Evolutionary conservation across 1,140 invertebrate genomes (phyloP), one percentile per base, ranked within the genome.

Genomic region (Sitodiplosis mosellana): DNA sequence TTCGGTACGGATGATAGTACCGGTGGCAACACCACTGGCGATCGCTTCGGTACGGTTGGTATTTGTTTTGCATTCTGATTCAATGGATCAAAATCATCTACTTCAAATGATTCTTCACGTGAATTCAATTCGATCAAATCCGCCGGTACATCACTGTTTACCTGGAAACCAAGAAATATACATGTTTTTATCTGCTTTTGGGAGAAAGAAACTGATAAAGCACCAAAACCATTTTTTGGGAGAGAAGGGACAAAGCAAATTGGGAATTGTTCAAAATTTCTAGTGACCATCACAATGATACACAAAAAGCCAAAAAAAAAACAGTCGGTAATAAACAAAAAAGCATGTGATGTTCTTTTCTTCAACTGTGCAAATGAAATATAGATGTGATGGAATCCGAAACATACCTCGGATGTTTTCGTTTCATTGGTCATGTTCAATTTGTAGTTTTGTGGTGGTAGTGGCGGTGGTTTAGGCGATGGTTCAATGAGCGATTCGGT

Each of bases 41-140:
- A 58, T 52, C n/a, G 59, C 51, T 14, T 20, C 19, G 22, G 45
- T 17, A 44, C 22, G 22, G 33, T 14, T 1, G 61, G 61, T 42
- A 63, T 33, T 10, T 61, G 61, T 7, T 60, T 59, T 17, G 61
- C 61, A 53, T 62, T 64, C 49, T 62, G 61, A 52, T 64, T 64
- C 1, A 64, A 46, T 12, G 61, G 61, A 55, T 64, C 61, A 20
- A 64, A 64, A 37, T 64, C 61, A 48, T 63, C 61, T 48, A 64
- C 47, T 50, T 64, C 61, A 44, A 64, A 63, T 53, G 45, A 55
- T 56, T 36, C 60, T 63, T 43, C 54, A 59, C 54, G 62, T 59
- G 55, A 64, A 55, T 56, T 55, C 59, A 58, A 64, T 64, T 45
- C 63, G 52, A 59, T 64, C 59, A 22, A 10, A n/a, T 45, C 8